These are phyloP conservation scores for Altica lythri DNA, from an alignment of 2,888 invertebrate genomes.

Conservation along the genomic window DNA sequence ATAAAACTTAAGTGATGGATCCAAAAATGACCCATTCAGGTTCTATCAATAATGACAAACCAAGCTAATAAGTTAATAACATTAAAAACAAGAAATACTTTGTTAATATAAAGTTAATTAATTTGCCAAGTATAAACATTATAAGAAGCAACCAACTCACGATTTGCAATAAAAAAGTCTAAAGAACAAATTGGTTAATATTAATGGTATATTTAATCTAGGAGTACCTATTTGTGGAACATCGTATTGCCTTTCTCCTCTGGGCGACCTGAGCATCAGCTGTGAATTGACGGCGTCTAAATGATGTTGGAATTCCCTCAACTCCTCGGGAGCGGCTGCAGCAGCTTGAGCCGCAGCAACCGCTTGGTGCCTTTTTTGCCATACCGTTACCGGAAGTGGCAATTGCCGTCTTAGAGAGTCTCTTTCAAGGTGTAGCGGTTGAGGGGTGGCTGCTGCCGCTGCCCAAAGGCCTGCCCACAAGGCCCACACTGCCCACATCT, in stretches of 20 bases:
- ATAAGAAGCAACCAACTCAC: no score
- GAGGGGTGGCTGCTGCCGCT: constrained; percentile 56
- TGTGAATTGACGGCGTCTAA: constrained; percentile 59
- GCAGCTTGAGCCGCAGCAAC: constrained; percentile 39
- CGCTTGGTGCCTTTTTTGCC: constrained; percentile 47
- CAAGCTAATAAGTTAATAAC: no score
- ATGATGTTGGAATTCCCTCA: constrained; percentile 48
- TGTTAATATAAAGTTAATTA: no score
- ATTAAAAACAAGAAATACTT: no score
- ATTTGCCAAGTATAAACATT: no score
- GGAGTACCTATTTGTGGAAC: constrained; percentile 88
- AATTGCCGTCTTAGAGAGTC: constrained; percentile 48
- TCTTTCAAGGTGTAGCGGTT: constrained; percentile 53
- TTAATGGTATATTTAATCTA: no score
- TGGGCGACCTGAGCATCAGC: constrained; percentile 77
- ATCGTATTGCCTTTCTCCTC: constrained; percentile 79
- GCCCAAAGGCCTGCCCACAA: constrained; percentile 50
- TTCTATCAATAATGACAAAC: no score
- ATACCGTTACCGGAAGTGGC: constrained; percentile 32
- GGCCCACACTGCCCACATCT: constrained; percentile 39
- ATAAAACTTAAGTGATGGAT: no score
- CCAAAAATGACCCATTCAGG: no score
- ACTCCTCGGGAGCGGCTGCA: constrained; percentile 46
- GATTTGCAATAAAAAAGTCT: no score
- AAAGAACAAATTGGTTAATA: no score